phyloP scores from a whole-genome alignment of 2,113 vertebrate genomes.

The Micronisus gabar region DNA sequence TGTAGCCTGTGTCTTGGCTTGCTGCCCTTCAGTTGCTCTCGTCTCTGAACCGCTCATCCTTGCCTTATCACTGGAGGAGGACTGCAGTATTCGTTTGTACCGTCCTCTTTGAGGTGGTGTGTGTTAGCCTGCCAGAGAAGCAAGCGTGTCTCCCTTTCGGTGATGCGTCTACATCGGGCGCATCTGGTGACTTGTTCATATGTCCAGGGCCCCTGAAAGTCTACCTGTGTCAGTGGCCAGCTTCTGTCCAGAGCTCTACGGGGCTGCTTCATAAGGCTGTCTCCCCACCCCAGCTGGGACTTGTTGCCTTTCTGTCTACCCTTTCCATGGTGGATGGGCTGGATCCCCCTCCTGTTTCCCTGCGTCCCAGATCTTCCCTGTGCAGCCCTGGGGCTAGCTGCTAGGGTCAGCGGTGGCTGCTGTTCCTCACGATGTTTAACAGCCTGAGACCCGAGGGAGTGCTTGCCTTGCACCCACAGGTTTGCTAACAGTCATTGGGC shows the following conservation, averaged over 20 bases:
- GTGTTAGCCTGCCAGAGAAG: fast-evolving
- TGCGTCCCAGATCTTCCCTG: not conserved
- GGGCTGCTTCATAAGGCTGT: not conserved
- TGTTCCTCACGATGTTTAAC: not conserved
- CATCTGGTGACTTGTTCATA: not conserved
- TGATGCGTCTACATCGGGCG: not conserved
- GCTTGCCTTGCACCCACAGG: not conserved
- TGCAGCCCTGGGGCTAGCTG: not conserved
- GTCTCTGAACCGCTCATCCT: not conserved
- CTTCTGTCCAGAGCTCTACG: not conserved
- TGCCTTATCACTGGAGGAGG: not conserved
- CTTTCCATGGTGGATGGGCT: not conserved
- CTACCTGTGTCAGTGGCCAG: not conserved
- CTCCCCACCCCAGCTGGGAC: not conserved
- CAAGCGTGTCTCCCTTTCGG: not conserved
- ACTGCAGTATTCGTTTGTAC: not conserved
- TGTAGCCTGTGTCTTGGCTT: not conserved
- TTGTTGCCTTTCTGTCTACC: not conserved
- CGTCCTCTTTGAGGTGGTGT: not conserved
- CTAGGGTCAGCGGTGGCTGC: fast-evolving
- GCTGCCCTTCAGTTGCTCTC: not conserved
- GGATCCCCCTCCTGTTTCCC: not conserved
- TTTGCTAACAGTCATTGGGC: not conserved
- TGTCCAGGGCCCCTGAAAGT: not conserved
- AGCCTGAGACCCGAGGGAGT: not conserved